Base-by-base conservation (phyloP, 2,113 vertebrate genomes). In the Pedionomus torquatus region DNA sequence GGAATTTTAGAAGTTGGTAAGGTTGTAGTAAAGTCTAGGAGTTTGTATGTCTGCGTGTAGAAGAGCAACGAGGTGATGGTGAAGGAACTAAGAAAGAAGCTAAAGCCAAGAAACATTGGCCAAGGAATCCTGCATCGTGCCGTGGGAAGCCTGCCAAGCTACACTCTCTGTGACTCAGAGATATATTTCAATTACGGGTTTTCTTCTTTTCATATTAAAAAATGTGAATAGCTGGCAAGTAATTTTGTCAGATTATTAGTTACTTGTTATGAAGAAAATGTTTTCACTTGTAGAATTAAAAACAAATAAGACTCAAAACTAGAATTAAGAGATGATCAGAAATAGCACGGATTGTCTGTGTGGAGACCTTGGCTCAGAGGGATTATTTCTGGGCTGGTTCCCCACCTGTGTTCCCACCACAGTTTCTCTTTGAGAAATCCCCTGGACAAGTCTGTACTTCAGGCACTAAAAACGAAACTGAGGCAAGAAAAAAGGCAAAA, bases 261-360 rank as follows among this genome's bases (percentile, higher is more conserved):
- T 94, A 95, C 39, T 89, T 90, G 74, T 80, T 95, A 65, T 13
- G 71, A 95, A 94, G 66, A 72, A 82, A 81, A 75, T 87, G 79
- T 89, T 97, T 96, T 97, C 31, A 68, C 86, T 94, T 96, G 72
- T 89, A 83, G 96, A 93, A 80, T 83, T 68, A 92, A 94, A 97
- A 94, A 44, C 81, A 95, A 94, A 41, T 83, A 91, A 95, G 76
- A 97, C 63, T 46, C 92, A 96, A 93, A 96, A 58, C 75, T 86
- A 55, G 89, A 75, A 93, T 89, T 54, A 94, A 11, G 48, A 93
- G 75, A 95, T 93, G 75, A 83, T 85, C 80, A 75, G 72, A 82
- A 96, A 90, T 71, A 93, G 92, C 57, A 89, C 90, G 64, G 76
- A 94, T 57, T 75, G 55, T 46, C 46, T 58, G 41, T 55, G 64